phyloP scores from a whole-genome alignment of 2,888 invertebrate species.

The Netelia melanura region DNA sequence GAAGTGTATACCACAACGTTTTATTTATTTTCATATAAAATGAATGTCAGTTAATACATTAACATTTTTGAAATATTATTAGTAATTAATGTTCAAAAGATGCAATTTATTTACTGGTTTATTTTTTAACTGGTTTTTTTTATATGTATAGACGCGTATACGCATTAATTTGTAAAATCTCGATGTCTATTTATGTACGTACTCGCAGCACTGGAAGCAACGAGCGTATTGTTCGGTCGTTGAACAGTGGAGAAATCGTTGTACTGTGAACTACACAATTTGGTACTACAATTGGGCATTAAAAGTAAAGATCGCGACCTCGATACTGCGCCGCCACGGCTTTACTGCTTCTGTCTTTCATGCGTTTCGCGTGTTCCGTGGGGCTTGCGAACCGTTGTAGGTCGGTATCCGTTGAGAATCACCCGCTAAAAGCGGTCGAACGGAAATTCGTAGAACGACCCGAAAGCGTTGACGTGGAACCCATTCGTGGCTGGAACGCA shows the following conservation, averaged over 20 bases:
- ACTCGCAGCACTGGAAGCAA: not conserved
- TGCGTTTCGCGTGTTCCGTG: conserved; percentile 24
- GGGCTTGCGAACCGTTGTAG: conserved; percentile 28
- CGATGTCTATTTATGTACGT: no score
- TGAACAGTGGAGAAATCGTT: conserved; percentile 1
- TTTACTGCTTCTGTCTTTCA: conserved; percentile 51
- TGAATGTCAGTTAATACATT: no score
- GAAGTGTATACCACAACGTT: no score
- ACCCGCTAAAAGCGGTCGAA: conserved; percentile 65
- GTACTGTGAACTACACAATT: conserved; percentile 23
- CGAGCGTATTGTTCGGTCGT: conserved; percentile 18
- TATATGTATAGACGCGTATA: no score
- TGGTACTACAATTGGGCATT: conserved; percentile 44
- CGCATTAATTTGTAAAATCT: not conserved
- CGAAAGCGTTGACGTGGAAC: conserved; percentile 68
- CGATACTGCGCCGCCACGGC: conserved; percentile 35
- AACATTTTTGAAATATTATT: no score
- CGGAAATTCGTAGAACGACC: conserved; percentile 66
- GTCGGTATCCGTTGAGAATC: conserved; percentile 42
- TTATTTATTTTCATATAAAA: no score
- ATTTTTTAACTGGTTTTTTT: no score
- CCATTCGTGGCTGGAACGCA: conserved; percentile 63
- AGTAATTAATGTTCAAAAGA: no score
- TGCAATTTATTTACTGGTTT: no score
- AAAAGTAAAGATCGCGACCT: conserved; percentile 57